A percentile compares a stretch with the other conserved stretches of the same genome.
These are phyloP conservation scores for Chrysopilus asiliformis DNA, from an alignment of 2,888 invertebrate genomes.

Conservation along the genomic window DNA sequence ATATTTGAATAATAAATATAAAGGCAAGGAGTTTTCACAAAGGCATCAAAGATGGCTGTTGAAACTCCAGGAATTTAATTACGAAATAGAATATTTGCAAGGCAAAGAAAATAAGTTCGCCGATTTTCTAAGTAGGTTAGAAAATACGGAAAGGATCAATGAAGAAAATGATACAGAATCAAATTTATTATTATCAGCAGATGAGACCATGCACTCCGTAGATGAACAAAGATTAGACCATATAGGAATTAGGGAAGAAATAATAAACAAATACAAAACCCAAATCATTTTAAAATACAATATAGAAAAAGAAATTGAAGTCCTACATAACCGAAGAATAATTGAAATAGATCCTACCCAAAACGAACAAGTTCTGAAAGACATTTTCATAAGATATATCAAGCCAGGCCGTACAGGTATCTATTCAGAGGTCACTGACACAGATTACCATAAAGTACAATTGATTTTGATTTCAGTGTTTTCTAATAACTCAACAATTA, in stretches of 20 bases:
- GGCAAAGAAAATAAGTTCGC: slow-evolving; percentile 13
- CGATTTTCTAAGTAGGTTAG: slow-evolving; percentile 12
- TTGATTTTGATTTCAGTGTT: slow-evolving; percentile 11
- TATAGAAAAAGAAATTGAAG: slow-evolving; percentile 6
- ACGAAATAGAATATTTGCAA: too few species aligned
- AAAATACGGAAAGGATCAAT: slow-evolving; percentile 9
- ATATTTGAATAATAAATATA: slow-evolving; percentile 12
- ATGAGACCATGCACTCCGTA: slow-evolving; percentile 11
- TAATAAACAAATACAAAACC: slow-evolving; percentile 14
- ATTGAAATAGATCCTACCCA: slow-evolving; percentile 10
- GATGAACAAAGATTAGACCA: slow-evolving; percentile 13
- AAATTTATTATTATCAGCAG: slow-evolving; percentile 8
- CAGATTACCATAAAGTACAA: slow-evolving; percentile 13
- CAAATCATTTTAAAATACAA: slow-evolving; percentile 14
- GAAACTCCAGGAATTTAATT: slow-evolving; percentile 10
- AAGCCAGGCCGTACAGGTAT: too few species aligned
- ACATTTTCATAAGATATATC: slow-evolving; percentile 9
- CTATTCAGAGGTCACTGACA: too few species aligned
- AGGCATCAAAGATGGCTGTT: slow-evolving; percentile 12
- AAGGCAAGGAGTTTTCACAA: too few species aligned
- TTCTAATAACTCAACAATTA: slow-evolving; percentile 7
- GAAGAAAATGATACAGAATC: slow-evolving; percentile 10
- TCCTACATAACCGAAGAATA: slow-evolving; percentile 9
- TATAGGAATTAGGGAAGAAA: slow-evolving; percentile 13
- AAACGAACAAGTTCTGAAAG: slow-evolving; percentile 6